phyloP scores from a whole-genome alignment of 1,140 invertebrate species.

The Macrostomum lignano region DNA sequence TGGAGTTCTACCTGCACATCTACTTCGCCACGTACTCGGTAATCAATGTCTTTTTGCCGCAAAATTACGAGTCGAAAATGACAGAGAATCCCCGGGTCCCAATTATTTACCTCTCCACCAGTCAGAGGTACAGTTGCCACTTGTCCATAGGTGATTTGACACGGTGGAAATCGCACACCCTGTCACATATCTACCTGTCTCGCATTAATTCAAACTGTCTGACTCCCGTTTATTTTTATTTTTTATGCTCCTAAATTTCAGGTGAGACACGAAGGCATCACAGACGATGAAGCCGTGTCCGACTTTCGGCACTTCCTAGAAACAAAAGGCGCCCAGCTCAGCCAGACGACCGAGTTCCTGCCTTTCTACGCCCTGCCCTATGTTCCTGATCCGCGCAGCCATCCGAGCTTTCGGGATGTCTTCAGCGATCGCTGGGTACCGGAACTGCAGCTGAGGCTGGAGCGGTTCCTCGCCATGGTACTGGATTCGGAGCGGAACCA shows the following conservation, averaged over 20 bases:
- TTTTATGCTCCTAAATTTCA: slow-evolving; percentile 7
- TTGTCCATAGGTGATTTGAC: too few species aligned
- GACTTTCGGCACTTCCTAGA: slow-evolving; percentile 32
- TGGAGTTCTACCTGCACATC: slow-evolving; percentile 31
- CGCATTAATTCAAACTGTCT: slow-evolving; percentile 4
- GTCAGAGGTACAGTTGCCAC: too few species aligned
- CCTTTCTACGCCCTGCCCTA: slow-evolving; percentile 34
- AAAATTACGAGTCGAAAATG: slow-evolving; percentile 5
- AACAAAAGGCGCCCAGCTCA: slow-evolving; percentile 29
- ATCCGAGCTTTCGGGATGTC: slow-evolving; percentile 32
- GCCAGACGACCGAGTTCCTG: slow-evolving; percentile 32
- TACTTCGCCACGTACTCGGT: slow-evolving; percentile 31
- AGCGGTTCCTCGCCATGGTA: slow-evolving; percentile 19
- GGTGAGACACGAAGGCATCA: slow-evolving; percentile 12
- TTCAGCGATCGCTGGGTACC: slow-evolving; percentile 29
- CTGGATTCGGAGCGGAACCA: slow-evolving; percentile 15
- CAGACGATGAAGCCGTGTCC: slow-evolving; percentile 17
- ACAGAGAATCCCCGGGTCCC: too few species aligned
- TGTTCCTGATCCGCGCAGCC: slow-evolving; percentile 31
- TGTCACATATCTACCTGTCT: too few species aligned
- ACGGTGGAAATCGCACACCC: too few species aligned
- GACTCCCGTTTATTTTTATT: slow-evolving; percentile 8
- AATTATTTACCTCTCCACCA: too few species aligned
- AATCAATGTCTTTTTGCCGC: slow-evolving; percentile 9
- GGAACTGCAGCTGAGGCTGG: slow-evolving; percentile 19